Conservation (phyloP, 2,797 vertebrate genomes). For the Limnodromus scolopaceus region DNA sequence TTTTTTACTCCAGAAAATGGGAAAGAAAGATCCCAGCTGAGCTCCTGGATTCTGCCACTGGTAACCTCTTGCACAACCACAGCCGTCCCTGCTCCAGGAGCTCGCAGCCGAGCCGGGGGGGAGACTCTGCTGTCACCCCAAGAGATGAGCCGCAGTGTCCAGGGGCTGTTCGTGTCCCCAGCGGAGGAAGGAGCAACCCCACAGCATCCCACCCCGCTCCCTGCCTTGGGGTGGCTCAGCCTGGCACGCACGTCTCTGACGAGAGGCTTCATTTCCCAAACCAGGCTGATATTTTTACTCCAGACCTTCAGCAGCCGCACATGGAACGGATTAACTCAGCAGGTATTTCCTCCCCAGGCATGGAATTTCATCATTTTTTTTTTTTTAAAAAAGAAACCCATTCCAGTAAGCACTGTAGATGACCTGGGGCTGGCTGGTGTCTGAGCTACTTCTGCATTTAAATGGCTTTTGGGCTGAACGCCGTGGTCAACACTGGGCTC, state of each 20-base stretch:
- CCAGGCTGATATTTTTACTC: not conserved
- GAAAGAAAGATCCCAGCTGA: not conserved
- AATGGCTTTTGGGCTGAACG: not conserved
- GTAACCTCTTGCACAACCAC: not conserved
- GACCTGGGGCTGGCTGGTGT: not conserved
- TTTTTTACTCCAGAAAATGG: not conserved
- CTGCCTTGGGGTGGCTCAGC: not conserved
- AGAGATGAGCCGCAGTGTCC: accelerated
- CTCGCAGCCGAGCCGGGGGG: accelerated
- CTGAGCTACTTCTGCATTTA: not conserved
- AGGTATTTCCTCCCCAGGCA: slow-evolving; percentile 60
- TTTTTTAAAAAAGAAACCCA: not conserved
- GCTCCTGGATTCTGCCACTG: accelerated
- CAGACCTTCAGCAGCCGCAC: not conserved
- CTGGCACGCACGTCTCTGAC: accelerated
- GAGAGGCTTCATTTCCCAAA: not conserved
- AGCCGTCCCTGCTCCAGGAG: not conserved
- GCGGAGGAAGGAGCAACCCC: not conserved
- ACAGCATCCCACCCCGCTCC: not conserved
- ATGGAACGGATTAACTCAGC: slow-evolving; percentile 51
- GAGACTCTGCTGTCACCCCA: not conserved
- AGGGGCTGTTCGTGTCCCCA: not conserved
- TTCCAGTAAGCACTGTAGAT: not conserved
- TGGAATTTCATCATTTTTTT: slow-evolving; percentile 24
- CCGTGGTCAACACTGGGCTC: accelerated